A percentile compares a stretch with the other conserved stretches of the same genome.
phyloP scores from a whole-genome alignment of 2,113 vertebrate genomes.

The Tachycineta bicolor region DNA sequence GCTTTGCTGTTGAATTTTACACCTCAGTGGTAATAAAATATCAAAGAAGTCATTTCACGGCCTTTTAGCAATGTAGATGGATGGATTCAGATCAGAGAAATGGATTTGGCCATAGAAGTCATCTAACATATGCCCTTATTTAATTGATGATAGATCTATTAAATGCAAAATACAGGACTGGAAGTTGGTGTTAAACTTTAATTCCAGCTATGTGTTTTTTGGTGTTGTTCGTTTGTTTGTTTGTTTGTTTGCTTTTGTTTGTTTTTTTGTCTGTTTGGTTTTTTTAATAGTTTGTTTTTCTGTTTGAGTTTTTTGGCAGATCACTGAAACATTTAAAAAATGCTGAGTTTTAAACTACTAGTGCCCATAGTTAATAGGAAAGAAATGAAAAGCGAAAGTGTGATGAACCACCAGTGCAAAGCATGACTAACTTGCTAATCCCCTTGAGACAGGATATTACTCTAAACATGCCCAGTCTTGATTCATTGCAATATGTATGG shows the following conservation, averaged over 20 bases:
- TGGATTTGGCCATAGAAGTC: constrained; percentile 40
- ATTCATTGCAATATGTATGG: not conserved
- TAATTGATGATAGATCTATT: constrained; percentile 66
- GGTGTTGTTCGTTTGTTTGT: not conserved
- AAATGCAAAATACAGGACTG: constrained; percentile 19
- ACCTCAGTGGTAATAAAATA: constrained; percentile 69
- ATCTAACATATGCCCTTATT: constrained; percentile 18
- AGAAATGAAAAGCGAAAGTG: constrained; percentile 50
- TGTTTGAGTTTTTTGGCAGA: not conserved
- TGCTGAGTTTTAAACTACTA: constrained; percentile 41
- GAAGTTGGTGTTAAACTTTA: constrained; percentile 9
- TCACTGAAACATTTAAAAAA: constrained; percentile 44
- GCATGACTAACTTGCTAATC: not conserved
- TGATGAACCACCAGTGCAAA: constrained; percentile 26
- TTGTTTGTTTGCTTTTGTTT: too few species aligned
- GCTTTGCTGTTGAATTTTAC: constrained; percentile 70
- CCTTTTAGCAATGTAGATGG: constrained; percentile 63
- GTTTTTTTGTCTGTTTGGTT: not conserved
- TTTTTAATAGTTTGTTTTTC: not conserved
- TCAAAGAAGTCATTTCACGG: constrained; percentile 67
- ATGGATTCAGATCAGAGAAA: constrained; percentile 67
- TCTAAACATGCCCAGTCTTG: not conserved
- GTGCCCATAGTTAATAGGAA: constrained; percentile 17
- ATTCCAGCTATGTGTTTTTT: not conserved
- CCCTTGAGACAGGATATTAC: constrained; percentile 25